These are phyloP conservation scores for Merops nubicus DNA, from an alignment of 2,113 vertebrate genomes.

Conservation along the genomic window DNA sequence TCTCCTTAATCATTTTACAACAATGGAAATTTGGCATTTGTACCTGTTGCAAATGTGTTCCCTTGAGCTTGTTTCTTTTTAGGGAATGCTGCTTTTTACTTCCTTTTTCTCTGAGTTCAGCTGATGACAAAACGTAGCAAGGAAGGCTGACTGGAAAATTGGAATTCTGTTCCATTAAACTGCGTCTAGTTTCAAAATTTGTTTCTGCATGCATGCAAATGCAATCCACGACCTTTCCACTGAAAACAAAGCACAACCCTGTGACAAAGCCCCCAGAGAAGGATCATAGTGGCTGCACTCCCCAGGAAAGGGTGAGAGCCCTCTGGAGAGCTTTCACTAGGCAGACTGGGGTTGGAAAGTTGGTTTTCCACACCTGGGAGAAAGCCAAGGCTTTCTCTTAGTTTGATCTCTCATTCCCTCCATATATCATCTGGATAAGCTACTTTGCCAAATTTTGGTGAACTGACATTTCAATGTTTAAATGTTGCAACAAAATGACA, in stretches of 20 bases:
- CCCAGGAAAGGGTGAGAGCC: not conserved
- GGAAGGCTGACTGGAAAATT: constrained; percentile 24
- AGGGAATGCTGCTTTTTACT: not conserved
- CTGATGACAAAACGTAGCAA: not conserved
- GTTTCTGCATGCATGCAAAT: not conserved
- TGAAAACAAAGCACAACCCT: not conserved
- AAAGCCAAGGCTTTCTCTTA: constrained; percentile 29
- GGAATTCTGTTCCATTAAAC: not conserved
- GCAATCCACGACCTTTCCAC: not conserved
- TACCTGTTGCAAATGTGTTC: not conserved
- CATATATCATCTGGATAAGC: constrained; percentile 8
- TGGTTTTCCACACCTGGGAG: constrained; percentile 28
- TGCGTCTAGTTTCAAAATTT: not conserved
- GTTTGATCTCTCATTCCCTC: not conserved
- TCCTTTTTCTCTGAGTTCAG: not conserved
- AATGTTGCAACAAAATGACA: not conserved
- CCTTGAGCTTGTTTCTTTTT: constrained; percentile 29
- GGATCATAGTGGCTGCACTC: not conserved
- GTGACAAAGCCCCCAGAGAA: constrained; percentile 1
- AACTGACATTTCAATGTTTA: constrained; percentile 22
- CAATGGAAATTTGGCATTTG: constrained; percentile 39
- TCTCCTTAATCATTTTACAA: not conserved
- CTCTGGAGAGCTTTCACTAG: not conserved
- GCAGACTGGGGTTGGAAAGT: not conserved
- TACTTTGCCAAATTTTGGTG: constrained; percentile 48